Evolutionary conservation across 2,888 invertebrate genomes (phyloP), one percentile per base, ranked within the genome.

Genomic region (Drosophila acutilabella): DNA sequence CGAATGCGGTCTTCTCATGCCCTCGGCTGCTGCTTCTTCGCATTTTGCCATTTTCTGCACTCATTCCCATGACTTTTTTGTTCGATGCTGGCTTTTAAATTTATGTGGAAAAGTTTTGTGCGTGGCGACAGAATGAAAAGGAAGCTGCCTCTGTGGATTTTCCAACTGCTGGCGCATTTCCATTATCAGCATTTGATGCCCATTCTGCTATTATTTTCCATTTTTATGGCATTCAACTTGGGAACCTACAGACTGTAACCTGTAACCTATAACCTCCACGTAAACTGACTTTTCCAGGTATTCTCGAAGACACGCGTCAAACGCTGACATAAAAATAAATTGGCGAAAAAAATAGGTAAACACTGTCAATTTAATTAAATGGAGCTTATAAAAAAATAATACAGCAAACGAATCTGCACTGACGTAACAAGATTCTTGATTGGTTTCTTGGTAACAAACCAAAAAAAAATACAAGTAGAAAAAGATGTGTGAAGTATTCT

Each of bases 331-430:
- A 71, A 64, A 67, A 66, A 58, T 62, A 75, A 79, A 75, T 68
- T 71, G 74, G 53, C 52, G 11, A 65, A 65, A 65, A 65, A 69
- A 48, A 59, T 68, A 57, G 64, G 67, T 76, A 78, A 71, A 73
- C 85, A 82, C 78, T 82, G 85, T 82, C 85, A 84, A 82, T 82
- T 81, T 82, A 87, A 82, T 82, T 87, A 82, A 82, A 87, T 87
- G 79, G 67, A 76, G 79, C 88, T 84, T 84, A 81, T 82, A 71
- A 58, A 62, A 68, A 58, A 30, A 30, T 48, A 13, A 40, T 36
- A 20, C 30, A 42, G 44, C 10, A 42, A 16, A 18, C 11, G 26
- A 18, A 57, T 47, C 30, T 30, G 30, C 30, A 47, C 44, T 52
- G 66, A 53, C 60, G 57, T 60, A 57, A 64, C 58, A 74, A 57